Conservation (phyloP, 2,113 vertebrate species). For the Tor tambroides region DNA sequence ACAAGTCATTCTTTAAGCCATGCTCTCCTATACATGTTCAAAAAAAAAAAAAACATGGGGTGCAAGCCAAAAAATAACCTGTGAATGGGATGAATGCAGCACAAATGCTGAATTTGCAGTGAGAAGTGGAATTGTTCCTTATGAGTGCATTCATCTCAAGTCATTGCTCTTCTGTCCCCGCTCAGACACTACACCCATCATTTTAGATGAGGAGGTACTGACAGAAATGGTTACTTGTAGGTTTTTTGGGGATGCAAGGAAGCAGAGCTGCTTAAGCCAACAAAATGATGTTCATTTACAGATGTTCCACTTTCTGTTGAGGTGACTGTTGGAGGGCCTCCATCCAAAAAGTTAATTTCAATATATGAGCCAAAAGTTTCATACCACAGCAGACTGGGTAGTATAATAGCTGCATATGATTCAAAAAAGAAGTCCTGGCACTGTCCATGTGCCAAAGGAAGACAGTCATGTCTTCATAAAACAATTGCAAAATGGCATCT, state of each 20-base stretch:
- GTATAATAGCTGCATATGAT: neutral
- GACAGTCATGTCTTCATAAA: slow-evolving; percentile 35
- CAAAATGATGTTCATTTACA: slow-evolving; percentile 31
- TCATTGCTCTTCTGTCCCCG: slow-evolving; percentile 23
- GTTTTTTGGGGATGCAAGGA: neutral
- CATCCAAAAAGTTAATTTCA: too few relatives aligned
- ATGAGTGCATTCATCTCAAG: slow-evolving; percentile 14
- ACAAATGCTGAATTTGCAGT: slow-evolving; percentile 40
- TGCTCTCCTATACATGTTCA: slow-evolving; percentile 8
- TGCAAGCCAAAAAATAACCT: slow-evolving; percentile 3
- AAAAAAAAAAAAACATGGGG: slow-evolving; percentile 16
- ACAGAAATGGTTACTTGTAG: neutral
- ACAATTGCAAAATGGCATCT: slow-evolving; percentile 14
- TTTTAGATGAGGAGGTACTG: neutral
- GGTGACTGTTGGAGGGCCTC: neutral
- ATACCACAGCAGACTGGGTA: too few relatives aligned
- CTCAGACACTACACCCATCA: neutral
- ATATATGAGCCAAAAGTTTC: too few relatives aligned
- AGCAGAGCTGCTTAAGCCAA: slow-evolving; percentile 25
- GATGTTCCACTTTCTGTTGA: neutral
- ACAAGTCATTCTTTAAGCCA: neutral
- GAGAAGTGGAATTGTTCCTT: slow-evolving; percentile 24
- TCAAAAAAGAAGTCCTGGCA: slow-evolving; percentile 4
- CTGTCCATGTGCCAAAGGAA: slow-evolving; percentile 1
- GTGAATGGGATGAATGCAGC: slow-evolving; percentile 21